These are phyloP conservation scores for Drosophila pectinifera DNA, from an alignment of 1,140 invertebrate species.

Conservation along the genomic window DNA sequence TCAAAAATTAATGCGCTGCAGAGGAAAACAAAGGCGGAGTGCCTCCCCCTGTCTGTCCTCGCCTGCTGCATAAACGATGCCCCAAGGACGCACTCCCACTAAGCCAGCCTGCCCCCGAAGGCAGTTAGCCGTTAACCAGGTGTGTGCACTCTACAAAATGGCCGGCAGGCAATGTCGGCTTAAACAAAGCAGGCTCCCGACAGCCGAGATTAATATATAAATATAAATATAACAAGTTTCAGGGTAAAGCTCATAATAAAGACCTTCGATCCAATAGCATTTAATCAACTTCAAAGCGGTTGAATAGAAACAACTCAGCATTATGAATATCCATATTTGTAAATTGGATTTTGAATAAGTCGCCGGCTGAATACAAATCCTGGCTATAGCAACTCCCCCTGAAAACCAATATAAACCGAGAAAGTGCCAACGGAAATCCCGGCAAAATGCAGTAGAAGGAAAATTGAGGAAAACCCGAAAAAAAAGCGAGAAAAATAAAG, in stretches of 20 bases:
- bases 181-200: conserved; percentile 1
- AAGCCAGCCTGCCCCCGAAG: conserved; percentile 3
- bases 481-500: conserved; percentile 1
- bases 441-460: conserved; percentile 8
- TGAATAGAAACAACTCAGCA: not conserved
- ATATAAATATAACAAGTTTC: not conserved
- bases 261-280: not conserved
- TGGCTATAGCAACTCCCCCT: not conserved
- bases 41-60: conserved; percentile 2
- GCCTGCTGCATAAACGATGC: conserved; percentile 57
- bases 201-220: not conserved
- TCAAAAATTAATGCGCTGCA: conserved; percentile 70
- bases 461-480: not conserved
- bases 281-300: not conserved
- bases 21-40: conserved; percentile 37
- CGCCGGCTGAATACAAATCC: not conserved
- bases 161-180: not conserved
- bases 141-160: conserved; percentile 4
- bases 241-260: not conserved
- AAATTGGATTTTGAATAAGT: conserved; percentile 6
- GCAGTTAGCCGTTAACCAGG: conserved; percentile 2
- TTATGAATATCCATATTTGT: not conserved
- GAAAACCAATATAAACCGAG: conserved; percentile 9
- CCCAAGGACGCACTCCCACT: conserved; percentile 47
- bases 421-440: conserved; percentile 13